A percentile compares a stretch with the other conserved stretches of the same genome.
These are phyloP conservation scores for Emys orbicularis DNA, from an alignment of 2,797 vertebrate species.

Conservation along the genomic window DNA sequence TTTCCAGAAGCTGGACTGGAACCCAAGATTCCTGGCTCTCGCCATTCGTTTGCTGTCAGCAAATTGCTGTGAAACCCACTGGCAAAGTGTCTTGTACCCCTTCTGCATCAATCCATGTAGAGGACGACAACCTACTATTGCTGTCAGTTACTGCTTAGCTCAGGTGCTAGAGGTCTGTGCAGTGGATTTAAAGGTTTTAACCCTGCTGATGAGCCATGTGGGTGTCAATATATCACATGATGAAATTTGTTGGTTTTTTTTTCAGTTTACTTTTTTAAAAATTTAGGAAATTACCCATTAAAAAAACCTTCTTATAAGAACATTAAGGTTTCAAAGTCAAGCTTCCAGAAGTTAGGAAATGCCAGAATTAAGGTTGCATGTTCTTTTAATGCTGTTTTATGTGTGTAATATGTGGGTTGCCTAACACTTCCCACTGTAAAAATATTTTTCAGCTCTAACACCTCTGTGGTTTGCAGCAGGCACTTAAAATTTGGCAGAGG, in stretches of 20 bases:
- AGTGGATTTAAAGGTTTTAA: rapidly evolving
- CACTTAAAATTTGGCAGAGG: neutral
- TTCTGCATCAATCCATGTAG: neutral
- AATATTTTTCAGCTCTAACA: neutral
- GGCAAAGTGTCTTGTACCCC: neutral
- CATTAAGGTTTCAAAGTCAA: neutral
- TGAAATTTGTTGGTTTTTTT: neutral
- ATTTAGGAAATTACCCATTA: neutral
- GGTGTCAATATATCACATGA: neutral
- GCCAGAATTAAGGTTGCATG: neutral
- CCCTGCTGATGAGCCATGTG: neutral
- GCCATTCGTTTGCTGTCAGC: rapidly evolving
- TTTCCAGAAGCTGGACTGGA: neutral
- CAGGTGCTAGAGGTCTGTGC: neutral
- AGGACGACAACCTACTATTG: neutral
- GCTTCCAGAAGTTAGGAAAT: neutral
- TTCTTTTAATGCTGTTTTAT: neutral
- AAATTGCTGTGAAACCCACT: rapidly evolving
- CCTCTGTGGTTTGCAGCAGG: neutral
- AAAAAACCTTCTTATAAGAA: neutral
- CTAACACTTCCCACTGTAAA: neutral
- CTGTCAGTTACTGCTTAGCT: neutral
- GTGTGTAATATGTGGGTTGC: neutral
- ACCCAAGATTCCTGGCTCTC: neutral
- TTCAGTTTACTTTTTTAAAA: neutral